Conservation (phyloP, 2,888 invertebrate genomes). For the Phalangium opilio region DNA sequence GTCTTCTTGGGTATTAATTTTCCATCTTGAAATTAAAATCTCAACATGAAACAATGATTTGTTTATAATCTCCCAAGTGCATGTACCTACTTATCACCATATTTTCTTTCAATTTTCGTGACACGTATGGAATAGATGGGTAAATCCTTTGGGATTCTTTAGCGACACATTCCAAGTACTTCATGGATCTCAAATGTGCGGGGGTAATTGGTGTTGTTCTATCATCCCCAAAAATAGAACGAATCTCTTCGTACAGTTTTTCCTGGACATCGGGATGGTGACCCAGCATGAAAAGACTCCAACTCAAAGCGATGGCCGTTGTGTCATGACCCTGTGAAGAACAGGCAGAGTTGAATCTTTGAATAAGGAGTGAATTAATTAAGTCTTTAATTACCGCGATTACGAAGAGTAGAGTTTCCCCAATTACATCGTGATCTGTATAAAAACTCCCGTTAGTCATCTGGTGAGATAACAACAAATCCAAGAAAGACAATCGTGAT, state of each 20-base stretch:
- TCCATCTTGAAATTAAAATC: slow-evolving; percentile 8
- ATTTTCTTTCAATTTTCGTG: slow-evolving; percentile 10
- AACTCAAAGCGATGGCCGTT: slow-evolving; percentile 6
- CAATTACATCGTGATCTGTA: no score
- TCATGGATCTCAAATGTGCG: slow-evolving; percentile 12
- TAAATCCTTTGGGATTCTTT: slow-evolving; percentile 16
- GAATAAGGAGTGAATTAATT: no score
- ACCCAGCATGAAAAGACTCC: slow-evolving; percentile 12
- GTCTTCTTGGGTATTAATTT: slow-evolving; percentile 22
- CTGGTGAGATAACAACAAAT: no score
- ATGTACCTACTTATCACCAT: slow-evolving; percentile 9
- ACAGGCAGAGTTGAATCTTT: no score
- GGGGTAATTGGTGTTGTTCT: slow-evolving; percentile 5
- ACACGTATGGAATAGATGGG: slow-evolving; percentile 14
- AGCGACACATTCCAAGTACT: slow-evolving; percentile 13
- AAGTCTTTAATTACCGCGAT: no score
- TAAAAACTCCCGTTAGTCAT: no score
- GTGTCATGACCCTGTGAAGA: slow-evolving; percentile 13
- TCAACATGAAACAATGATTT: neutral
- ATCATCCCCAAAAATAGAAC: slow-evolving; percentile 12
- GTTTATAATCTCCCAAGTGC: neutral
- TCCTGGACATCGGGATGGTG: slow-evolving; percentile 13
- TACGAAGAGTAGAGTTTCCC: no score
- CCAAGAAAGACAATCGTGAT: no score
- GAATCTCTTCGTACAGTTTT: slow-evolving; percentile 11